A percentile compares a stretch with the other conserved stretches of the same genome.
Conservation (phyloP, 2,113 vertebrate species). For the Trematocara nigrifrons region DNA sequence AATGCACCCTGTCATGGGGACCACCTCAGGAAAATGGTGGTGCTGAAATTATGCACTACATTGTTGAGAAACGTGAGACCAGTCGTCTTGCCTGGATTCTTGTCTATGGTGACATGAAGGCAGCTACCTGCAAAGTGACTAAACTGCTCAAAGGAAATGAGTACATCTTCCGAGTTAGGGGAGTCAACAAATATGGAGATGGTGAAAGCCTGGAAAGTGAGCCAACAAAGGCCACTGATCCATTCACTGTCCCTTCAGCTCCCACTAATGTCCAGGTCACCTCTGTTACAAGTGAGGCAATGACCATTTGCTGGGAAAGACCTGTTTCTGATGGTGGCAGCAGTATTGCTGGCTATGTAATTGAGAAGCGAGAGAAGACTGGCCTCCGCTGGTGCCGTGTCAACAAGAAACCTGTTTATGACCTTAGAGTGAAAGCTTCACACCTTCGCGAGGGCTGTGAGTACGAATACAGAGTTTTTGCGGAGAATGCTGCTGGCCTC, state of each 20-base stretch:
- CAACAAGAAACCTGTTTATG: conserved; percentile 97
- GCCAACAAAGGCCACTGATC: conserved; percentile 84
- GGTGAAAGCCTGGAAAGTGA: conserved; percentile 91
- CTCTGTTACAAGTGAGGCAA: conserved; percentile 86
- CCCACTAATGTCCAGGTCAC: conserved; percentile 91
- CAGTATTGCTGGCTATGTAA: conserved; percentile 90
- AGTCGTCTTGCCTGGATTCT: conserved; percentile 94
- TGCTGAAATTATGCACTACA: conserved; percentile 91
- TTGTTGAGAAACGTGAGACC: conserved; percentile 97
- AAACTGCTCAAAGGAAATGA: conserved; percentile 96
- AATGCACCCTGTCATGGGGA: conserved; percentile 91
- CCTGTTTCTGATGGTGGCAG: conserved; percentile 91
- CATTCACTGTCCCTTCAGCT: conserved; percentile 86
- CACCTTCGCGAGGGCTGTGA: conserved; percentile 89
- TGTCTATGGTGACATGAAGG: conserved; percentile 87
- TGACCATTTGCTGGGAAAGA: conserved; percentile 97
- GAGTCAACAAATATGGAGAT: conserved; percentile 92
- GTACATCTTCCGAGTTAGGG: conserved; percentile 94
- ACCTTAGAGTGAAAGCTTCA: conserved; percentile 93
- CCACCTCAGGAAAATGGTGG: conserved; percentile 94
- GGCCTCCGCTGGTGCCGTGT: conserved; percentile 94
- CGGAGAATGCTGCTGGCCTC: conserved; percentile 93
- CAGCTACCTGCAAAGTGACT: conserved; percentile 93
- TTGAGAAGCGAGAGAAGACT: conserved; percentile 93
- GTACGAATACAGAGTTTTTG: conserved; percentile 95